Conservation (phyloP, 2,797 vertebrate species). For the Spinibarbus caldwelli region DNA sequence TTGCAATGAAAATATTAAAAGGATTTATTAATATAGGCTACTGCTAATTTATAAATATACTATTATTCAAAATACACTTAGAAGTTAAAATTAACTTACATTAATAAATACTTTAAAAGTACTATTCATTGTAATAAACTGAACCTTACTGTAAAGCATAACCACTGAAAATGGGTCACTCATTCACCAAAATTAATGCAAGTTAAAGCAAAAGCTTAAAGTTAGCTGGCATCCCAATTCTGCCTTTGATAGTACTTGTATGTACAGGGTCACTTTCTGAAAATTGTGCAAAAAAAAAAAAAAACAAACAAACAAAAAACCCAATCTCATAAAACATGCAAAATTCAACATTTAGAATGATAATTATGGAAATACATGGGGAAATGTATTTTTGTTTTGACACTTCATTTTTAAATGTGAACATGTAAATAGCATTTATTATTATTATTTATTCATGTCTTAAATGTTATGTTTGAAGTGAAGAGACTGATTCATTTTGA, state of each 20-base stretch:
- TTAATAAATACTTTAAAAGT: not conserved
- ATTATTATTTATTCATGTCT: too few species aligned
- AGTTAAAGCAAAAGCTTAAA: not conserved
- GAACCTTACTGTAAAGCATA: not conserved
- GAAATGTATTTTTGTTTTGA: too few species aligned
- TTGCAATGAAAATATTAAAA: not conserved
- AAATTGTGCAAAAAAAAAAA: too few species aligned
- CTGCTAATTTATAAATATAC: too few species aligned
- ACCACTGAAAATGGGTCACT: not conserved
- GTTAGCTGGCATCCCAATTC: not conserved
- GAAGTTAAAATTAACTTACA: not conserved
- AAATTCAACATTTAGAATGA: not conserved
- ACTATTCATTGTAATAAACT: not conserved
- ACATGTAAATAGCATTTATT: too few species aligned
- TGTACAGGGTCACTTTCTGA: not conserved
- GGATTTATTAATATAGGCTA: too few species aligned
- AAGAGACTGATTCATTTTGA: too few species aligned
- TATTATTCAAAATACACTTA: not conserved
- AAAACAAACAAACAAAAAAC: too few species aligned
- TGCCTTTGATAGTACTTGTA: not conserved
- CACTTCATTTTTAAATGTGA: too few species aligned
- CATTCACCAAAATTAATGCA: not conserved
- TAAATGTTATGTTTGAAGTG: too few species aligned
- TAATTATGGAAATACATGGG: not conserved
- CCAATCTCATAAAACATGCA: not conserved